phyloP scores from a whole-genome alignment of 2,797 vertebrate genomes.

The Mus spretus region DNA sequence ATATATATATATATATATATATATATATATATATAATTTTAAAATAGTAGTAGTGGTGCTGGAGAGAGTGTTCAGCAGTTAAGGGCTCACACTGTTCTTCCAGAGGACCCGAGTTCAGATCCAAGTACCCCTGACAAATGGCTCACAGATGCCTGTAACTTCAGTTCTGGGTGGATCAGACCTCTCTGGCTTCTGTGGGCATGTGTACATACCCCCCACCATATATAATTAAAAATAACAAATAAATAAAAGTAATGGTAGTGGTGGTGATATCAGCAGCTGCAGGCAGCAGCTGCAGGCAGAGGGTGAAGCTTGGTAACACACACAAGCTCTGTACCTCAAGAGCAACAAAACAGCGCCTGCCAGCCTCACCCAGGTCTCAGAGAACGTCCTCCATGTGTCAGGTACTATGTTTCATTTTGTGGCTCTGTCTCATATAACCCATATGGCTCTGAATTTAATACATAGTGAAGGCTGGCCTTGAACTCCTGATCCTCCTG shows the following conservation, averaged over 20 bases:
- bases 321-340: neutral
- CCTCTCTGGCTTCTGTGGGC: neutral
- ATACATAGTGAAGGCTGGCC: neutral
- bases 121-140: neutral
- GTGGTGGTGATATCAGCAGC: neutral
- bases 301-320: neutral
- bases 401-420: neutral
- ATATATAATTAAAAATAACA: neutral
- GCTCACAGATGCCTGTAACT: neutral
- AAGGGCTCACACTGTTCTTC: too few relatives aligned
- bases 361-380: neutral
- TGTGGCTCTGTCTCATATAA: neutral
- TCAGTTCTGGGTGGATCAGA: neutral
- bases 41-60: too few relatives aligned
- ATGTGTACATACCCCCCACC: neutral
- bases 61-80: too few relatives aligned
- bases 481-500: neutral
- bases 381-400: neutral
- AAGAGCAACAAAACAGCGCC: neutral
- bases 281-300: neutral
- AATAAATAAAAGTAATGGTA: neutral
- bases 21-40: too few relatives aligned
- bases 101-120: too few relatives aligned
- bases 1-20: too few relatives aligned
- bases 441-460: neutral